Conservation (phyloP, 1,140 invertebrate species). For the Zophobas atratus region DNA sequence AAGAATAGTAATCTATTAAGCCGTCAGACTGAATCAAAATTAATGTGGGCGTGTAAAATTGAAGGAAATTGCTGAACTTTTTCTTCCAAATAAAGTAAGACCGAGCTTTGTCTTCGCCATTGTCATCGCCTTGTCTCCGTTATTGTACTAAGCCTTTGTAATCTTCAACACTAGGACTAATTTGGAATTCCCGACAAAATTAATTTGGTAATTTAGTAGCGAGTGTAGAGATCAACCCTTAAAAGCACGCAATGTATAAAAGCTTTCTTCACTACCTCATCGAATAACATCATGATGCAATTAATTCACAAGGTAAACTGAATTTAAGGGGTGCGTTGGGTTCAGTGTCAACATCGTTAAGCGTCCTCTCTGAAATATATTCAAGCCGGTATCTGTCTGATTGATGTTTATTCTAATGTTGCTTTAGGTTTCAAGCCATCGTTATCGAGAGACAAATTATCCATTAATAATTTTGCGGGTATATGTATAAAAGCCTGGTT, state of each 20-base stretch:
- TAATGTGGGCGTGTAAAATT: slow-evolving; percentile 33
- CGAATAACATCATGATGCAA: slow-evolving; percentile 19
- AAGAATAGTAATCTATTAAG: slow-evolving; percentile 42
- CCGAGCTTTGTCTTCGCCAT: not conserved
- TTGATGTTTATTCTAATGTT: slow-evolving; percentile 21
- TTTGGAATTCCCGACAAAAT: slow-evolving; percentile 13
- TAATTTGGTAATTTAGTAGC: slow-evolving; percentile 31
- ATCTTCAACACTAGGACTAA: slow-evolving; percentile 17
- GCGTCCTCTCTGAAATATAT: not conserved
- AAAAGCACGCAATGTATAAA: slow-evolving; percentile 25
- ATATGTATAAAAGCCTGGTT: too few relatives aligned
- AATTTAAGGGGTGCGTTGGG: slow-evolving; percentile 9
- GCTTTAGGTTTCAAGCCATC: not conserved
- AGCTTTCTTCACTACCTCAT: slow-evolving; percentile 14
- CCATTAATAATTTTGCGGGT: too few relatives aligned
- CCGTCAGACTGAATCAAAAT: slow-evolving; percentile 29
- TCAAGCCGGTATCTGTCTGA: slow-evolving; percentile 1
- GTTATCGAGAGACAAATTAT: too few relatives aligned
- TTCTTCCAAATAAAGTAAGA: slow-evolving; percentile 26
- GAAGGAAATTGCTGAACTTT: slow-evolving; percentile 31
- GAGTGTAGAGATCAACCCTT: slow-evolving; percentile 5
- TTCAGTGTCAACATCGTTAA: slow-evolving; percentile 30
- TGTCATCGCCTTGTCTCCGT: slow-evolving; percentile 17
- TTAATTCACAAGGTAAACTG: slow-evolving; percentile 27
- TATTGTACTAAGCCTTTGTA: slow-evolving; percentile 16